A percentile compares a stretch with the other conserved stretches of the same genome.
Conservation (phyloP, 1,140 invertebrate species). For the Mercenaria mercenaria region DNA sequence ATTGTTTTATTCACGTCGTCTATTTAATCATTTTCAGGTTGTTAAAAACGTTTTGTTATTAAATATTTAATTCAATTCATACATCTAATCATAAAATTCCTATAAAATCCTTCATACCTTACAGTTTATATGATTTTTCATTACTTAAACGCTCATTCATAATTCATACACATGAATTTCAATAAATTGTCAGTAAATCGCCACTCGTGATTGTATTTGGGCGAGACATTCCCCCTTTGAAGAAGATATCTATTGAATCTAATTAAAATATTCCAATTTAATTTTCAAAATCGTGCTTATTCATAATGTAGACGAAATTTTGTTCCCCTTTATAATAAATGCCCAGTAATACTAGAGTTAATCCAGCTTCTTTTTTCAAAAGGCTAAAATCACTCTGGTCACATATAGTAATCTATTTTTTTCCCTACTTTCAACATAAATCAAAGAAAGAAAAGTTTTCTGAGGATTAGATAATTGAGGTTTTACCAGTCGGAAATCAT, state of each 20-base stretch:
- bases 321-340: neutral
- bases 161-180: conserved; percentile 37
- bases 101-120: neutral
- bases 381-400: neutral
- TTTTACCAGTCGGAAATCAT: neutral
- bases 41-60: no score
- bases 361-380: neutral
- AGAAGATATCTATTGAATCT: neutral
- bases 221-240: conserved; percentile 14
- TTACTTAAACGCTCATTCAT: conserved; percentile 4
- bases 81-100: neutral
- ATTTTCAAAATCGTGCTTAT: conserved; percentile 33
- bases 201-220: neutral
- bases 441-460: no score
- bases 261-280: conserved; percentile 19
- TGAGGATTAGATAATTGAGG: neutral
- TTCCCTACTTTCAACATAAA: no score
- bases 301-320: conserved; percentile 34
- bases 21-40: no score
- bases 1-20: no score
- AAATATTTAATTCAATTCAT: no score
- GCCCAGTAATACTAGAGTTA: neutral
- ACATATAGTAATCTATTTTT: neutral
- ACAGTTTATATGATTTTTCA: neutral
- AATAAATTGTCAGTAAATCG: conserved; percentile 29